Evolutionary conservation across 2,888 invertebrate species (phyloP), one percentile per base, ranked within the genome.

Genomic region (Zaprionus obscuricornis): DNA sequence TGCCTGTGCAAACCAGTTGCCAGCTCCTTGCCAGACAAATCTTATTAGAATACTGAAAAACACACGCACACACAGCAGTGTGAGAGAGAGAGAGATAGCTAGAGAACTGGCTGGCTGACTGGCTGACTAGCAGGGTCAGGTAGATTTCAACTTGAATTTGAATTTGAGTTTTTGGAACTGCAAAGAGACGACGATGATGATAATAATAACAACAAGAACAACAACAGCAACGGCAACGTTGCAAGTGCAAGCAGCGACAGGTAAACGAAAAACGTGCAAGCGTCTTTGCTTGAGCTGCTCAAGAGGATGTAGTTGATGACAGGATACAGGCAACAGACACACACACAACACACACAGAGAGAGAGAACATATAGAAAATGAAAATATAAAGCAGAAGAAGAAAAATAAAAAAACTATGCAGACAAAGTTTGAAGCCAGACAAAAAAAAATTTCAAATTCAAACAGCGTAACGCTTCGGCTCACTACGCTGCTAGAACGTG

Each of bases 21-120:
- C 45, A 24, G 42, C 20, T 72, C 72, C 72, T 68, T 34, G 50
- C 43, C 69, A 67, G 68, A 68, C 45, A 79, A 79, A 83, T 79
- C 78, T 72, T 83, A 79, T 79, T 85, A 85, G 83, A 85, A 85
- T 66, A 68, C 39, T 16, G n/a, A n/a, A n/a, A n/a, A n/a, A 11
- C 39, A 39, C 13, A 39, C 13, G 26, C 24, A n/a, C 3, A n/a
- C n/a, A n/a, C n/a, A n/a, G n/a, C n/a, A n/a, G n/a, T 24, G 22
- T 26, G 57, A 8, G 24, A 8, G 8, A 24, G 8, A 24, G 24
- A 8, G 5, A 24, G 26, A 26, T 20, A 6, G 27, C 4, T 17
- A 24, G 16, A 17, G 27, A 27, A 47, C 47, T 31, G 60, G 24
- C 20, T 46, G 43, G 50, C 59, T 68, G n/a, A n/a, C n/a, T n/a